These are phyloP conservation scores for Redunca redunca DNA, from an alignment of 2,113 vertebrate species.

Conservation along the genomic window DNA sequence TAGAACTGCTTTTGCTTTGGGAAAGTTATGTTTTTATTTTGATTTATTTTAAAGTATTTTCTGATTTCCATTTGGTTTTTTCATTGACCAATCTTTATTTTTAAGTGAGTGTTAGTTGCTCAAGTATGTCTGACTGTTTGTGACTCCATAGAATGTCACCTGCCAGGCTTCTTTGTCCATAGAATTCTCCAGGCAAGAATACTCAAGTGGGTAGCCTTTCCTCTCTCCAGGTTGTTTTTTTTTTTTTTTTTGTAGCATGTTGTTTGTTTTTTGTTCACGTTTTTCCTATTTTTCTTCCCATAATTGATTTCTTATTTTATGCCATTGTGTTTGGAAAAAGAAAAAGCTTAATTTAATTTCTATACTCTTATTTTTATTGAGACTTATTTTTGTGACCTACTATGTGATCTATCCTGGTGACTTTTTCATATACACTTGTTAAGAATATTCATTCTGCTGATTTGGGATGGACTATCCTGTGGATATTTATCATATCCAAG, in stretches of 20 bases:
- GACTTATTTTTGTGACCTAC: neutral
- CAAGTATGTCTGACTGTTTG: neutral
- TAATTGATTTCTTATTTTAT: neutral
- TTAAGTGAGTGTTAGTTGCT: neutral
- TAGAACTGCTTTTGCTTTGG: neutral
- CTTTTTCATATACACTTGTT: neutral
- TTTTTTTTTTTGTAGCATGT: neutral
- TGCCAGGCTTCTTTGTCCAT: neutral
- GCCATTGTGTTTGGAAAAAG: rapidly evolving
- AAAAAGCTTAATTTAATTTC: neutral
- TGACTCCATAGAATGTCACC: neutral
- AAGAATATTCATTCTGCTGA: neutral
- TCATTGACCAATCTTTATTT: neutral
- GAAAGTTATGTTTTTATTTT: neutral
- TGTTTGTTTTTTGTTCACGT: neutral
- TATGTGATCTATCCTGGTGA: neutral
- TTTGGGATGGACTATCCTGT: neutral
- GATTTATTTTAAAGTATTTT: neutral
- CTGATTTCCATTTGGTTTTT: neutral
- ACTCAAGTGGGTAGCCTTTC: neutral
- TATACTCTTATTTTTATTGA: neutral
- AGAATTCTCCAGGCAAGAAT: neutral
- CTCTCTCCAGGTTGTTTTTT: neutral
- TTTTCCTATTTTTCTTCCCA: neutral
- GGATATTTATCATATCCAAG: neutral